Evolutionary conservation across 2,888 invertebrate species (phyloP), one percentile per base, ranked within the genome.

Genomic region (Phaonia tiefii): DNA sequence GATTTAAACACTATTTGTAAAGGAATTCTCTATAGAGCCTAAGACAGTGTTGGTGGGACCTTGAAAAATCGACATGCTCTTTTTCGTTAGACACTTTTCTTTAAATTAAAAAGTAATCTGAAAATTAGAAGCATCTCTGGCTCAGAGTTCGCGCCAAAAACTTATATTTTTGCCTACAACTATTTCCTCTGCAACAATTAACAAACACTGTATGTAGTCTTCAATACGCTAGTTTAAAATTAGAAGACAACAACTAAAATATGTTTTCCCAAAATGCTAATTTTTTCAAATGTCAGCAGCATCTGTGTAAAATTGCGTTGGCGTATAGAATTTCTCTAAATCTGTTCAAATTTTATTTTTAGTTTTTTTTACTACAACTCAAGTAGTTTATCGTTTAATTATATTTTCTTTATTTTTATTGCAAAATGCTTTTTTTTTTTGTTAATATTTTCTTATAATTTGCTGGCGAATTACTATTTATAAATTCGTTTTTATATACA

Each of bases 391-490:
- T 20, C 26, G 5, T 70, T 39, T 49, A n/a, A 31, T 79, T 15
- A 1, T n/a, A n/a, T n/a, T 65, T 42, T 37, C 39, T 44, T 54
- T 26, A 58, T 46, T 42, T 63, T 58, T 58, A 51, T 31, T 49
- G 17, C 49, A 15, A 49, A 49, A 31, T 31, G 49, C 17, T 49
- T 49, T 49, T 15, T 39, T 31, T 54, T 63, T 39, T 17, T 15
- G 37, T 54, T 25, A 25, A 39, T 20, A 20, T 17, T 66, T 42
- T 44, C 60, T 70, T 73, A 42, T 71, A 74, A 74, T 69, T 69
- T 78, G 49, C 71, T 51, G 71, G 71, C 63, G 49, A 75, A 78
- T 71, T 71, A n/a, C n/a, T n/a, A 67, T 67, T 66, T 10, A 20
- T 65, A 17, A 71, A 63, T 75, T 75, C 42, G 37, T 74, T 69